Percentiles rank a stretch among this genome's conserved stretches.
phyloP scores from a whole-genome alignment of 2,113 vertebrate genomes.

The Pongo abelii region DNA sequence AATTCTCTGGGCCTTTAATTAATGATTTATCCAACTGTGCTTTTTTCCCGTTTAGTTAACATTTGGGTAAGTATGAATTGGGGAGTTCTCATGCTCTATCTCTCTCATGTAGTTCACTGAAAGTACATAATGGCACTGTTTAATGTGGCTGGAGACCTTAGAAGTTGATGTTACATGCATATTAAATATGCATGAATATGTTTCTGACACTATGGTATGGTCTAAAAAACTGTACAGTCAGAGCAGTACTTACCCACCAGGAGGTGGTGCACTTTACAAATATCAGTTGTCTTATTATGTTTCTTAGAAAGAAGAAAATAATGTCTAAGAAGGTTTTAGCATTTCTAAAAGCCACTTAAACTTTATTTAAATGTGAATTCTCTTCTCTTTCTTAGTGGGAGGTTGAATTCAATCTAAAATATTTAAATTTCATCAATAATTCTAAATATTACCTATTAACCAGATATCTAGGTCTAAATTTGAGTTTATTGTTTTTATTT shows the following conservation, averaged over 20 bases:
- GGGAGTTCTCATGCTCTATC: neutral
- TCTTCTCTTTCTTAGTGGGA: conserved; percentile 37
- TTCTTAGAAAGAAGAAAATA: conserved; percentile 67
- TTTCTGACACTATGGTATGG: neutral
- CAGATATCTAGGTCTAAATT: neutral
- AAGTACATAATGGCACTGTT: conserved; percentile 25
- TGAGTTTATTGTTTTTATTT: neutral
- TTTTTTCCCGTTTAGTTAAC: conserved; percentile 31
- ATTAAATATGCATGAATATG: neutral
- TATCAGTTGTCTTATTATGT: neutral
- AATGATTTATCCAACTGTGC: neutral
- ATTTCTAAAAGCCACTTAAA: conserved; percentile 37
- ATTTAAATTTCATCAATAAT: conserved; percentile 17
- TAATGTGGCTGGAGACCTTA: neutral
- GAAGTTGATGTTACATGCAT: neutral
- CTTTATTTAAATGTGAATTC: conserved; percentile 39
- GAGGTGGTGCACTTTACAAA: neutral
- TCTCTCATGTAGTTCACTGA: neutral
- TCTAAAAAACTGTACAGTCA: neutral
- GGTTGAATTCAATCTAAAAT: neutral
- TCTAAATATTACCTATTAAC: neutral
- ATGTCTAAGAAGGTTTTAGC: neutral
- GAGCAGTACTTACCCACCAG: conserved; percentile 24
- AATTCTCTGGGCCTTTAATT: neutral
- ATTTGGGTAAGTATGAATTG: conserved; percentile 33